Evolutionary conservation across 1,140 invertebrate genomes (phyloP).

Genomic region (Leptinotarsa lineolata): DNA sequence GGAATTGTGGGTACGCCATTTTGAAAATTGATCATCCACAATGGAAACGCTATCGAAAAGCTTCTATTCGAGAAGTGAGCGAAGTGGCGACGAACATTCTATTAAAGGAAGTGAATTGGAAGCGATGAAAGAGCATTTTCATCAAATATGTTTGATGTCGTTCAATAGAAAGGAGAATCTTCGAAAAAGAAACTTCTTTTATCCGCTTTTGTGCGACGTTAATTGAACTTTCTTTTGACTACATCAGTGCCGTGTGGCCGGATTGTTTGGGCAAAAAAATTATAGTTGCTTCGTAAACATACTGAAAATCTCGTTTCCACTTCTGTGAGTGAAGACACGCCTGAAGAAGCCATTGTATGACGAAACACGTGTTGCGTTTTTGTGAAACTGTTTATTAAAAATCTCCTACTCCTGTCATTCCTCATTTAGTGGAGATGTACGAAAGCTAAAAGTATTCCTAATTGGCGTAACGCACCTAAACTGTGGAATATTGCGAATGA

Average conservation of each 20-base stretch:
- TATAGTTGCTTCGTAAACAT: no score
- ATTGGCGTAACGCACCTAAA: no score
- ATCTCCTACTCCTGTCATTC: no score
- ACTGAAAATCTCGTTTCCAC: no score
- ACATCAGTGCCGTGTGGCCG: neutral
- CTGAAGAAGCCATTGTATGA: no score
- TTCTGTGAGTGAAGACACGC: no score
- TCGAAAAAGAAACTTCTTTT: neutral
- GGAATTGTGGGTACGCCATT: conserved; percentile 38
- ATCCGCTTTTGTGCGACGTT: conserved; percentile 16
- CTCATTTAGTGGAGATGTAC: no score
- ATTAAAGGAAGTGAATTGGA: conserved; percentile 44
- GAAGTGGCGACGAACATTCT: conserved; percentile 43
- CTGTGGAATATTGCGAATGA: no score
- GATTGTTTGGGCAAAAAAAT: no score
- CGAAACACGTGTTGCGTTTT: no score
- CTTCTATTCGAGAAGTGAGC: conserved; percentile 19
- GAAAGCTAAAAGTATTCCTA: no score
- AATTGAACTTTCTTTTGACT: conserved; percentile 9
- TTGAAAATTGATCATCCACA: conserved; percentile 44
- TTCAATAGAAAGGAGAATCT: neutral
- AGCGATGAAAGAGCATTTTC: conserved; percentile 40
- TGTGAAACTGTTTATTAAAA: no score
- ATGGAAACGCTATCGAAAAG: conserved; percentile 38
- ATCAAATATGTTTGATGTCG: conserved; percentile 42